A percentile compares a stretch with the other conserved stretches of the same genome.
These are phyloP conservation scores for Grantiella picta DNA, from an alignment of 2,113 vertebrate genomes.

Conservation along the genomic window DNA sequence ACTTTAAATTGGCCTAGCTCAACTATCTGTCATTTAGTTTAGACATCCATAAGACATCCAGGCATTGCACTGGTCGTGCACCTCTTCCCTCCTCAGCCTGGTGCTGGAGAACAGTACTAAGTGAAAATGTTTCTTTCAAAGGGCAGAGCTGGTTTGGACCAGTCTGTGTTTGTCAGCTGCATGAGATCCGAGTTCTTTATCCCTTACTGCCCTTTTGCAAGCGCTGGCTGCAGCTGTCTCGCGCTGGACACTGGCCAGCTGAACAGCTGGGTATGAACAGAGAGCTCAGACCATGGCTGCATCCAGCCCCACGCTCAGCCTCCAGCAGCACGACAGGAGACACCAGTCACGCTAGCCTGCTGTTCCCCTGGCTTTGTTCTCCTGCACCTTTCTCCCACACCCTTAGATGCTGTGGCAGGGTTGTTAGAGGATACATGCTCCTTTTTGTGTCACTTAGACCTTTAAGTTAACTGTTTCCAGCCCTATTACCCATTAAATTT, in stretches of 20 bases:
- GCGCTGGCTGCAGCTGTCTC: neutral
- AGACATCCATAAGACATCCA: neutral
- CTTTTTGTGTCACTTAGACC: neutral
- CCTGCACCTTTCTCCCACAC: neutral
- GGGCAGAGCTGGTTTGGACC: neutral
- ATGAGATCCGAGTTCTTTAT: neutral
- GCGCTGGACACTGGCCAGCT: neutral
- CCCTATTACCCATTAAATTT: neutral
- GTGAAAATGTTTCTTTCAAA: neutral
- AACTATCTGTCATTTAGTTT: neutral
- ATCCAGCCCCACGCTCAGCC: neutral
- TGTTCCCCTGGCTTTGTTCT: neutral
- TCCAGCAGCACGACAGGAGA: neutral
- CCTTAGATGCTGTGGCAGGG: neutral
- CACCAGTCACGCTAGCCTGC: neutral
- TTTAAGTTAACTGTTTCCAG: neutral
- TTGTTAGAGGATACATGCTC: neutral
- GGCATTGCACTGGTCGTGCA: rapidly evolving
- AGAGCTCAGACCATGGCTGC: neutral
- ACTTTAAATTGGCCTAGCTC: neutral
- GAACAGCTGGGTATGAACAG: neutral
- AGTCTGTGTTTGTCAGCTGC: neutral
- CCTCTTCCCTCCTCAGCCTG: neutral
- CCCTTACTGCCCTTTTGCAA: neutral
- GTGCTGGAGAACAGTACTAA: rapidly evolving